These are phyloP conservation scores for Scaptomyza graminum DNA, from an alignment of 1,140 invertebrate genomes.

Conservation along the genomic window DNA sequence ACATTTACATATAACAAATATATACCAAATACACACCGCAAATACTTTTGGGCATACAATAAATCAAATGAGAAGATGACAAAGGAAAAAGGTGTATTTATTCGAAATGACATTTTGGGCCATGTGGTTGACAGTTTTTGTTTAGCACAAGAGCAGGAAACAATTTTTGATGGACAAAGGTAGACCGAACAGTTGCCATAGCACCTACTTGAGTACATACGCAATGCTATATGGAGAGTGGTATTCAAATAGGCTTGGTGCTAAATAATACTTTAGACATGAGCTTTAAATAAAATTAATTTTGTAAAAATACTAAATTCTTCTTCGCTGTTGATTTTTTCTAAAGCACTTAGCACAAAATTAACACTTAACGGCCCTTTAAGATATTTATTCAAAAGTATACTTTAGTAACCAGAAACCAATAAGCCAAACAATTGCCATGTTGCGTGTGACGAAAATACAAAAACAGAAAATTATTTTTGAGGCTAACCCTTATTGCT, in stretches of 20 bases:
- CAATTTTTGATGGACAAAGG: conserved; percentile 8
- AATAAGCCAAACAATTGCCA: conserved; percentile 35
- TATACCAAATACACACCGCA: conserved; percentile 24
- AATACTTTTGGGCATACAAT: conserved; percentile 57
- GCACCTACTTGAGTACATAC: not conserved
- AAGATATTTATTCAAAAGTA: conserved; percentile 21
- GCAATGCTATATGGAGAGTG: not conserved
- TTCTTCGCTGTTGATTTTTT: conserved; percentile 12
- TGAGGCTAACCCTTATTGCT: conserved; percentile 33
- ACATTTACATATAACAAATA: conserved; percentile 35
- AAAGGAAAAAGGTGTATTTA: conserved; percentile 62
- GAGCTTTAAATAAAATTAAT: too few relatives aligned
- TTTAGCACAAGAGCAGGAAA: conserved; percentile 11
- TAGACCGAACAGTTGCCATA: conserved; percentile 8
- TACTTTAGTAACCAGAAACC: conserved; percentile 43
- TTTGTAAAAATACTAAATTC: too few relatives aligned
- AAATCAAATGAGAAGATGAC: conserved; percentile 66
- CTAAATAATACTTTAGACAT: too few relatives aligned
- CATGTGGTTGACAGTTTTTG: conserved; percentile 39
- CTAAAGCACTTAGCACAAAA: conserved; percentile 1
- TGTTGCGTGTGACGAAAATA: conserved; percentile 61
- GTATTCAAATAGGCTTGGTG: too few relatives aligned
- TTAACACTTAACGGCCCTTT: conserved; percentile 42
- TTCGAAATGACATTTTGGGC: conserved; percentile 61
- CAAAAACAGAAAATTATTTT: conserved; percentile 59